Evolutionary conservation across 2,797 vertebrate genomes (phyloP).

Genomic region (Hypotaenidia philippensis): DNA sequence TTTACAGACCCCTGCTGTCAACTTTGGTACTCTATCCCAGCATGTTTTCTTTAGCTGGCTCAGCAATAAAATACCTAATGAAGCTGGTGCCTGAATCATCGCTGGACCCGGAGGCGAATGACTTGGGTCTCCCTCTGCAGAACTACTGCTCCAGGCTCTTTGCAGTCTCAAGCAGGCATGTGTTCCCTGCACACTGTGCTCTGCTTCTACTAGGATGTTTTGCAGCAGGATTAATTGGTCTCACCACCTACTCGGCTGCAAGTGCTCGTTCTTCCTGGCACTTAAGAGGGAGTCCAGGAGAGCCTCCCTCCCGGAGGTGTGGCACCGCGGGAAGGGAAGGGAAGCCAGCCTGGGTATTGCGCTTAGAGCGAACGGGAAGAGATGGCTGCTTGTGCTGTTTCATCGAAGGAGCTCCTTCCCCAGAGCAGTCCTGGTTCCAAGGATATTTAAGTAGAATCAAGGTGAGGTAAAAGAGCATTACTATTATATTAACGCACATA

Average conservation of each 20-base stretch:
- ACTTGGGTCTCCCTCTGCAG: background rate
- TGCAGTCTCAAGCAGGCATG: background rate
- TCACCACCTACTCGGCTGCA: background rate
- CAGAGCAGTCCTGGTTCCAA: background rate
- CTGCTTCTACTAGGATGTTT: background rate
- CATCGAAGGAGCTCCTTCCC: background rate
- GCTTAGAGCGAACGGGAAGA: background rate
- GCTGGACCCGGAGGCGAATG: background rate
- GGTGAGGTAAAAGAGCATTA: background rate
- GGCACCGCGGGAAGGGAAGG: conserved; percentile 5
- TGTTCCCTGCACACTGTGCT: background rate
- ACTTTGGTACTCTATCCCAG: background rate
- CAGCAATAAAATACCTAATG: background rate
- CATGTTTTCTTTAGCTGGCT: background rate
- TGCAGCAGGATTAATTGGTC: conserved; percentile 19
- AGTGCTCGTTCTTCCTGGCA: background rate
- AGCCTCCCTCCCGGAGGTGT: background rate
- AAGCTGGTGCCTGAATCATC: background rate
- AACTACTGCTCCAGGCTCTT: conserved; percentile 17
- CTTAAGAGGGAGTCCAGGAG: conserved; percentile 1
- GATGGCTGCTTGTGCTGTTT: background rate
- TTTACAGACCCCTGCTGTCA: background rate
- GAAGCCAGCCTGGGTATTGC: background rate
- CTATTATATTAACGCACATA: background rate
- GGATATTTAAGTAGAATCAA: background rate